phyloP scores from a whole-genome alignment of 2,797 vertebrate genomes.

The Arremon brunneinucha region DNA sequence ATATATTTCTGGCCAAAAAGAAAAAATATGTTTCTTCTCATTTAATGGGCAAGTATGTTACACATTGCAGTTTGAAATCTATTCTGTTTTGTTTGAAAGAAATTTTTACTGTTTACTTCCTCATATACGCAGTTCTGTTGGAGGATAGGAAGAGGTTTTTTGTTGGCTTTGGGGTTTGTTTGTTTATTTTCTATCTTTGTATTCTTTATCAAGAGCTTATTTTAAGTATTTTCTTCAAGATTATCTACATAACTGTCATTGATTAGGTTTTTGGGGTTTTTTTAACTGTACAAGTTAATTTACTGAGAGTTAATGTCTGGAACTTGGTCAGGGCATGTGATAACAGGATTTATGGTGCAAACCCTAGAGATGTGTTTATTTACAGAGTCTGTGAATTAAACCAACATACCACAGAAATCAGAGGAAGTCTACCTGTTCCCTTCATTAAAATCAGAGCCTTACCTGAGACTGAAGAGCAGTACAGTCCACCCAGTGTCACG shows the following conservation, averaged over 20 bases:
- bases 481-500: background rate
- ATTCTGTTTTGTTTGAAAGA: background rate
- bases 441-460: background rate
- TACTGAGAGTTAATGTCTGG: background rate
- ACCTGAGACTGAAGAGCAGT: background rate
- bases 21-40: background rate
- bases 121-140: background rate
- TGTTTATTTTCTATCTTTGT: background rate
- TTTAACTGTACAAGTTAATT: background rate
- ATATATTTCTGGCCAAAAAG: background rate
- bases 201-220: background rate
- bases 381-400: background rate
- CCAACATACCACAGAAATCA: background rate
- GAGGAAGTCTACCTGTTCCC: background rate
- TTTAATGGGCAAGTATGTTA: background rate
- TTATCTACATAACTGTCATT: background rate
- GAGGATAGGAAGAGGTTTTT: fast-evolving
- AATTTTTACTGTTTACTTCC: background rate
- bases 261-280: fast-evolving
- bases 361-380: background rate
- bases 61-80: background rate
- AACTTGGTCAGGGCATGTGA: background rate
- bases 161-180: background rate
- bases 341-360: background rate
- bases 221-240: background rate